Base-by-base conservation (phyloP, 2,113 vertebrate genomes). In the Indicator maculatus region DNA sequence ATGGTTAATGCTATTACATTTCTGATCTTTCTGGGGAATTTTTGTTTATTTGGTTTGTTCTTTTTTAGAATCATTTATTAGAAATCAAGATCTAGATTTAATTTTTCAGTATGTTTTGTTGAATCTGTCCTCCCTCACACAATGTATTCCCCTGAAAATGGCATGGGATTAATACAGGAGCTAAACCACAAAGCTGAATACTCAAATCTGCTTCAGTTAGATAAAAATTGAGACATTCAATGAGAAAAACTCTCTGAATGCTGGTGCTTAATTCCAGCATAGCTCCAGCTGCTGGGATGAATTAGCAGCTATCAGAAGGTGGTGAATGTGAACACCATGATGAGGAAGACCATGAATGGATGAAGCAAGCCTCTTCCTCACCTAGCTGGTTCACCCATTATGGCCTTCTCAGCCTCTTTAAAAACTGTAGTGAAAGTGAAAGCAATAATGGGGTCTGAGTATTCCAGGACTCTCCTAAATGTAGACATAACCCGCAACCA, bases 81-180 rank as follows among this genome's bases (percentile, higher is more conserved):
- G n/a, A 89, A 91, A 93, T 86, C 31, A 81, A 75, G 14, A 17
- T 90, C 56, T 38, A 86, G 56, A 67, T 91, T 77, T 71, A n/a
- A 26, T 64, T 65, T 21, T 55, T 71, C 11, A 18, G 5, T 41
- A 24, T 1, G 1, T 27, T 91, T 89, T 77, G 36, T 56, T 56
- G 39, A 74, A 80, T 77, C 56, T 77, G 26, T 47, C 17, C 31
- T 4, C 21, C 3, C 5, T 77, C 45, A 36, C 13, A 36, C 8
- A 17, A 2, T 31, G 3, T 10, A 67, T 50, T 83, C 27, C 9
- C 41, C 55, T 71, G 60, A 81, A 74, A 89, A 76, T 41, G 30
- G 12, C 23, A 33, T 74, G 52, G 16, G 56, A 74, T 87, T 85
- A 64, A 36, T 36, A 39, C 3, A 60, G 33, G 11, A 83, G 41